These are phyloP conservation scores for Xenopus laevis DNA, from an alignment of 2,113 vertebrate species.

Conservation along the genomic window DNA sequence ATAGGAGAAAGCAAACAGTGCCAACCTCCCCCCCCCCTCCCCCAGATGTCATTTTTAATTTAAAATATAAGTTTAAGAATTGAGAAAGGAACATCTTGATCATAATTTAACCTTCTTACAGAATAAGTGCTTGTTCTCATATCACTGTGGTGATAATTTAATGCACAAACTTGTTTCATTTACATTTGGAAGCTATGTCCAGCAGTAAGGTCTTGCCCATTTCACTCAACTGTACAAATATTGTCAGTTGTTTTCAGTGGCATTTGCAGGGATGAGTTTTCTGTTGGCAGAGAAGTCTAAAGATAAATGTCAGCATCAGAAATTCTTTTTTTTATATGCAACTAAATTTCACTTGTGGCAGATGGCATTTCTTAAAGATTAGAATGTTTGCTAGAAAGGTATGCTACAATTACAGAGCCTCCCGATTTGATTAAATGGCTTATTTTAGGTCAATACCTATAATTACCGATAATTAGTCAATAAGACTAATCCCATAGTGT, in stretches of 20 bases:
- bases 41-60: background rate
- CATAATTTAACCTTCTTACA: slow-evolving; percentile 12
- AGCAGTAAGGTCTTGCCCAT: slow-evolving; percentile 4
- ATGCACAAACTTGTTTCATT: slow-evolving; percentile 3
- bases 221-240: slow-evolving; percentile 30
- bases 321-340: slow-evolving; percentile 18
- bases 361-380: slow-evolving; percentile 47
- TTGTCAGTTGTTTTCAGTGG: slow-evolving; percentile 36
- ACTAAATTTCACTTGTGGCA: slow-evolving; percentile 52
- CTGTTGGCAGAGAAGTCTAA: slow-evolving; percentile 46
- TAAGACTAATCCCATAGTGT: too few species aligned
- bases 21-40: too few species aligned
- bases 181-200: slow-evolving; percentile 1
- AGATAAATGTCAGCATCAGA: slow-evolving; percentile 59
- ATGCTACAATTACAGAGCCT: slow-evolving; percentile 2
- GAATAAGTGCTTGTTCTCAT: background rate
- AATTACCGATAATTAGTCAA: too few species aligned
- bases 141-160: background rate
- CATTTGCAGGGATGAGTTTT: slow-evolving; percentile 55
- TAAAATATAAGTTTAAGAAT: background rate
- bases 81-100: background rate
- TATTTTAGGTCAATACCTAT: too few species aligned
- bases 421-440: background rate
- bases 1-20: too few species aligned
- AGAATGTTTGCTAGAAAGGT: slow-evolving; percentile 13